These are phyloP conservation scores for Nanger granti DNA, from an alignment of 2,113 vertebrate genomes.

Conservation along the genomic window DNA sequence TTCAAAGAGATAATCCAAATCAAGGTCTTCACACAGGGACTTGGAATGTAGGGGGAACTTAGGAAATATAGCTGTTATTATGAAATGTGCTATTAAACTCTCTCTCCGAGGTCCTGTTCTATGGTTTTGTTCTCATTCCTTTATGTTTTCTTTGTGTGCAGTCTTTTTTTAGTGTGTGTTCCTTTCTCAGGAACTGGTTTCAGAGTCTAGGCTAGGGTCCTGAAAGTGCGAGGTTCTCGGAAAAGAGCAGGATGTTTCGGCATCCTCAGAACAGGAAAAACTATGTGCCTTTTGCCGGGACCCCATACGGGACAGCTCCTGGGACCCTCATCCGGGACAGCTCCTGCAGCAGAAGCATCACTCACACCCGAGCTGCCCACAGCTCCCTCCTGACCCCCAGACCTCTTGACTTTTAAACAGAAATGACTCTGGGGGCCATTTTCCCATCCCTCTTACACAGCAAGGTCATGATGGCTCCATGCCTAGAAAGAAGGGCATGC, in stretches of 20 bases:
- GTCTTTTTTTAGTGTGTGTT: neutral
- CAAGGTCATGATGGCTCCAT: neutral
- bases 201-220: neutral
- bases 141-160: neutral
- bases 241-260: neutral
- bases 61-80: neutral
- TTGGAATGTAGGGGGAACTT: neutral
- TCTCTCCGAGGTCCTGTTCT: neutral
- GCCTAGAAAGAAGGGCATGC: neutral
- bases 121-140: neutral
- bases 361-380: neutral
- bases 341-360: neutral
- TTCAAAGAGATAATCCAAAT: neutral
- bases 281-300: accelerated
- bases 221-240: neutral
- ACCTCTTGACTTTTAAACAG: neutral
- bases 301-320: no score
- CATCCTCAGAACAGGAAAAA: neutral
- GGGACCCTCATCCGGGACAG: no score
- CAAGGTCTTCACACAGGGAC: neutral
- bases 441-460: neutral
- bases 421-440: neutral
- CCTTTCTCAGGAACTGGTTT: neutral
- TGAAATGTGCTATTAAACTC: neutral
- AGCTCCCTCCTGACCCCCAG: neutral